Conservation (phyloP, 1,140 invertebrate genomes). For the Bombus confusus region DNA sequence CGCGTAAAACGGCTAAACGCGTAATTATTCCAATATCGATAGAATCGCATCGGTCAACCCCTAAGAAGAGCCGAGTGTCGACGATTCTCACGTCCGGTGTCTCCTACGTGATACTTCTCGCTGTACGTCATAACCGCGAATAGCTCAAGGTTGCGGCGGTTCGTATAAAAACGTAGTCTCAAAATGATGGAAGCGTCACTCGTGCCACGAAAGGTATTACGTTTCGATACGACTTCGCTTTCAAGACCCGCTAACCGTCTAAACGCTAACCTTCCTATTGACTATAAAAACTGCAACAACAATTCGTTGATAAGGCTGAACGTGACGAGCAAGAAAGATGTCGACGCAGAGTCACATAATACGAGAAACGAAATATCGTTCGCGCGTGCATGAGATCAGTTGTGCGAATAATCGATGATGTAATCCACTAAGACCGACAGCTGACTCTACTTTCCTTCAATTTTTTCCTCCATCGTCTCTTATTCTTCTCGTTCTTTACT, state of each 20-base stretch:
- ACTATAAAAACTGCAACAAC: neutral
- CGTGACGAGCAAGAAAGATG: neutral
- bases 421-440: constrained; percentile 5
- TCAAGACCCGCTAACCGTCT: neutral
- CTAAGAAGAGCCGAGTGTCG: neutral
- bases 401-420: constrained; percentile 33
- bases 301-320: neutral
- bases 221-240: neutral
- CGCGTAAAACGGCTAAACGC: neutral
- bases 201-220: neutral
- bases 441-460: neutral
- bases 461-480: neutral
- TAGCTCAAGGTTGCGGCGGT: constrained; percentile 43
- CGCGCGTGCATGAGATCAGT: constrained; percentile 27
- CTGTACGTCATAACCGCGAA: constrained; percentile 15
- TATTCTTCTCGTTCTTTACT: neutral
- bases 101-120: neutral
- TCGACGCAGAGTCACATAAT: neutral
- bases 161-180: neutral
- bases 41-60: neutral
- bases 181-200: neutral
- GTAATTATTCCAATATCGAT: neutral
- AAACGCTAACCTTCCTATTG: neutral
- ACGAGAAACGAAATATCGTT: neutral
- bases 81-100: neutral